Evolutionary conservation across 1,140 invertebrate species (phyloP).

Genomic region (Nylanderia fulva): DNA sequence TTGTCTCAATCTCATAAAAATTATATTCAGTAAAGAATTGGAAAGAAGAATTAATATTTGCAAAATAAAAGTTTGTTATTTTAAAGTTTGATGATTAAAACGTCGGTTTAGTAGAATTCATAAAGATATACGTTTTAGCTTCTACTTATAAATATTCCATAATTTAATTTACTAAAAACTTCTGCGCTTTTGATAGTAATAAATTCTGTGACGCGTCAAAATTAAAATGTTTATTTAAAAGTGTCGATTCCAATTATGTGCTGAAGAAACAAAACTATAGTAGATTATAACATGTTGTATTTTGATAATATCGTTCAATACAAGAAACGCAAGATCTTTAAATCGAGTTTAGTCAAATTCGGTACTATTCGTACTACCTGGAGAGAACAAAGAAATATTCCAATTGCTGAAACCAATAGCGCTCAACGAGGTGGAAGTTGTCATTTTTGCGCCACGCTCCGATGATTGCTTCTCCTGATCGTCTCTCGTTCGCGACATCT

Average conservation of each 20-base stretch:
- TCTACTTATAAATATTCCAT: background rate
- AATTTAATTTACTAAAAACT: background rate
- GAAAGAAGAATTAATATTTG: background rate
- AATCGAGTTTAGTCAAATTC: background rate
- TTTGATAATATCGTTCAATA: background rate
- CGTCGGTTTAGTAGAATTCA: background rate
- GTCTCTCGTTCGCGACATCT: slow-evolving; percentile 23
- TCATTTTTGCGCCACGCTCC: slow-evolving; percentile 22
- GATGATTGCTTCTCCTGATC: slow-evolving; percentile 8
- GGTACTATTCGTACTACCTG: background rate
- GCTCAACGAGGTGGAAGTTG: background rate
- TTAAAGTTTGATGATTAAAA: background rate
- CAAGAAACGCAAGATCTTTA: background rate
- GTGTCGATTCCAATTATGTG: background rate
- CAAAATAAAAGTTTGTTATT: background rate
- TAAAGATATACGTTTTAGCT: background rate
- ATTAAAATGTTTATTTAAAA: background rate
- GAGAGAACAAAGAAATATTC: slow-evolving; percentile 11
- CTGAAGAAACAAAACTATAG: background rate
- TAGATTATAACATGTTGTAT: background rate
- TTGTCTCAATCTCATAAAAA: background rate
- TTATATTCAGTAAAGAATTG: background rate
- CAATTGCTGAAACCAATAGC: slow-evolving; percentile 7
- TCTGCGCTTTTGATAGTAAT: background rate
- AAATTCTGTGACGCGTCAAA: background rate